Evolutionary conservation across 2,797 vertebrate genomes (phyloP).

Genomic region (Catamblyrhynchus diadema): DNA sequence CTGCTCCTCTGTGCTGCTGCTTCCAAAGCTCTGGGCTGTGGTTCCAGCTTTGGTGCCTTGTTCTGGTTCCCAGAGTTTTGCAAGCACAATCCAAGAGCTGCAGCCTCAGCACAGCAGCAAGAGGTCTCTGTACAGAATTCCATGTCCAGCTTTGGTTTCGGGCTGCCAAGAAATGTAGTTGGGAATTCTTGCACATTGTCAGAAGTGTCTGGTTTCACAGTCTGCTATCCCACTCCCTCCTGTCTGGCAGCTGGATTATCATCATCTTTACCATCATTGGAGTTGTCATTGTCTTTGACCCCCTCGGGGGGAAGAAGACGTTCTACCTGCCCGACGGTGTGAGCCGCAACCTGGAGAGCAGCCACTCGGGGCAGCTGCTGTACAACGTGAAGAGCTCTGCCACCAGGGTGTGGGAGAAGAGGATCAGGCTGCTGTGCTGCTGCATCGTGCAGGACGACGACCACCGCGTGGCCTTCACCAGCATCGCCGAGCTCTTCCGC

Average conservation of each 20-base stretch:
- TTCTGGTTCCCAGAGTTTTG: background rate
- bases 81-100: background rate
- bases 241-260: slow-evolving; percentile 88
- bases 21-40: background rate
- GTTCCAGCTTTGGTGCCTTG: background rate
- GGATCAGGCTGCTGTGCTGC: slow-evolving; percentile 90
- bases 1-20: background rate
- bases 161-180: background rate
- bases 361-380: slow-evolving; percentile 83
- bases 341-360: slow-evolving; percentile 82
- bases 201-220: background rate
- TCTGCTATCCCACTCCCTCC: background rate
- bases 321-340: slow-evolving; percentile 50
- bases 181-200: background rate
- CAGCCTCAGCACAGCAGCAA: background rate
- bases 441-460: slow-evolving; percentile 90
- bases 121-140: background rate
- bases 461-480: slow-evolving; percentile 88
- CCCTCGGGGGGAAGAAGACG: slow-evolving; percentile 80
- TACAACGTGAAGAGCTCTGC: slow-evolving; percentile 86
- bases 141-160: background rate
- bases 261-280: slow-evolving; percentile 84
- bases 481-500: slow-evolving; percentile 88
- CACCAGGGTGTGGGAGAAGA: slow-evolving; percentile 88
- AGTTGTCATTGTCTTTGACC: slow-evolving; percentile 91